A percentile compares a stretch with the other conserved stretches of the same genome.
These are phyloP conservation scores for Ophion ellenae DNA, from an alignment of 2,888 invertebrate genomes.

Conservation along the genomic window DNA sequence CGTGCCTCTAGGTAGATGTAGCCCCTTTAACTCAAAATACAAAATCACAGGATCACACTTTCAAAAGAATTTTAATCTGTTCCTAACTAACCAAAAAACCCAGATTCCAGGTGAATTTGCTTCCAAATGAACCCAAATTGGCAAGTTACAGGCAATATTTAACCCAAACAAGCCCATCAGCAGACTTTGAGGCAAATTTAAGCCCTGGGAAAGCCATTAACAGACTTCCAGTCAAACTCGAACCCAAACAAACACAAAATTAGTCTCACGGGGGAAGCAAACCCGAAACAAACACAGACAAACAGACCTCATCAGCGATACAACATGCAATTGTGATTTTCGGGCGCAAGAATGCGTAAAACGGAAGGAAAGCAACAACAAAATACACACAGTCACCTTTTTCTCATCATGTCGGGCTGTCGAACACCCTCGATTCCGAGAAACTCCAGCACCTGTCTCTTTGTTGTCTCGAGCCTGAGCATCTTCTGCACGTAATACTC, in stretches of 20 bases:
- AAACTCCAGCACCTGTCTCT: constrained; percentile 84
- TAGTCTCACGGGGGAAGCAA: not conserved
- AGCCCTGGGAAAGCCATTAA: not conserved
- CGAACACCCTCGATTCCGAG: constrained; percentile 80
- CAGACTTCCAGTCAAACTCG: not conserved
- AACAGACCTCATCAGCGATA: not conserved
- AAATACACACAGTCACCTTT: constrained; percentile 35
- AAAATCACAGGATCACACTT: no score
- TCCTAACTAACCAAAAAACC: no score
- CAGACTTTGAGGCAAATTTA: not conserved
- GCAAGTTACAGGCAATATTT: not conserved
- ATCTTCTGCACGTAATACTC: constrained; percentile 86
- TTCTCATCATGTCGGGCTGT: constrained; percentile 45
- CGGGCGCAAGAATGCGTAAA: not conserved
- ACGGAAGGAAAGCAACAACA: not conserved
- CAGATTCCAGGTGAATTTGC: no score
- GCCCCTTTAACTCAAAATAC: no score
- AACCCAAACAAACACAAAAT: not conserved
- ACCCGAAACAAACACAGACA: not conserved
- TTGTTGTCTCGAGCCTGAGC: constrained; percentile 83
- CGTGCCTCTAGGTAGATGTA: no score
- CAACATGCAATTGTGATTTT: not conserved
- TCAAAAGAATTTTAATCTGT: no score
- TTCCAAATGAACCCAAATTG: not conserved
- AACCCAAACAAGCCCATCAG: not conserved